Base-by-base conservation (phyloP, 2,888 invertebrate genomes). In the Sinhomidia bicolor region DNA sequence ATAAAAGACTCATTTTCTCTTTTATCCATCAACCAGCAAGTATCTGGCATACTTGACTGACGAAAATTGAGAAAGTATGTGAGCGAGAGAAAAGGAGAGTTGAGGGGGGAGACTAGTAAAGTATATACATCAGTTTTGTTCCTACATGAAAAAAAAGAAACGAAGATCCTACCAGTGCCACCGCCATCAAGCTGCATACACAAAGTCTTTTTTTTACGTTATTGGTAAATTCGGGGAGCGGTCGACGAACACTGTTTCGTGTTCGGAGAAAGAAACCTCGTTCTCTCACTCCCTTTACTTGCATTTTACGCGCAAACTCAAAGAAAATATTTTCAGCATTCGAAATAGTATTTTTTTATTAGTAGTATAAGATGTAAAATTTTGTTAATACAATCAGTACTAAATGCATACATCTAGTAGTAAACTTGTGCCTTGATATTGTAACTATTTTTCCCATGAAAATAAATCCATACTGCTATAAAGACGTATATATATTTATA, bases 101-200 rank as follows among this genome's bases (percentile, higher is more conserved):
- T 90, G 90, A 90, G 91, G 91, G 91, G 91, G 91, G 91, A 90
- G 90, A 90, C 90, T 81, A 51, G 17, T 44, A 71, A n/a, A n/a
- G n/a, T n/a, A n/a, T n/a, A n/a, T n/a, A 76, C 10, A 71, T 44
- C 57, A 41, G 62, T 9, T 76, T 32, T 10, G 60, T 1, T 60
- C 14, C n/a, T 51, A 14, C 51, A 65, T 78, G 62, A 65, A 78
- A 71, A 44, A 65, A 85, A 68, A 82, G 47, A 60, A 80, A 17
- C 32, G 51, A 80, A 78, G 78, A 54, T 32, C 78, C 32, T 60
- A 76, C 85, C 62, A 76, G n/a, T n/a, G n/a, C 83, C 71, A 44
- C 32, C 81, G 9, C 41, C 41, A 41, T 9, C 41, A 41, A 4
- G 9, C 51, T 17, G 57, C 60, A 20, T 83, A 32, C 36, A 85